Evolutionary conservation across 1,140 invertebrate genomes (phyloP), one percentile per base, ranked within the genome.

Genomic region (Mactra quadrangularis): DNA sequence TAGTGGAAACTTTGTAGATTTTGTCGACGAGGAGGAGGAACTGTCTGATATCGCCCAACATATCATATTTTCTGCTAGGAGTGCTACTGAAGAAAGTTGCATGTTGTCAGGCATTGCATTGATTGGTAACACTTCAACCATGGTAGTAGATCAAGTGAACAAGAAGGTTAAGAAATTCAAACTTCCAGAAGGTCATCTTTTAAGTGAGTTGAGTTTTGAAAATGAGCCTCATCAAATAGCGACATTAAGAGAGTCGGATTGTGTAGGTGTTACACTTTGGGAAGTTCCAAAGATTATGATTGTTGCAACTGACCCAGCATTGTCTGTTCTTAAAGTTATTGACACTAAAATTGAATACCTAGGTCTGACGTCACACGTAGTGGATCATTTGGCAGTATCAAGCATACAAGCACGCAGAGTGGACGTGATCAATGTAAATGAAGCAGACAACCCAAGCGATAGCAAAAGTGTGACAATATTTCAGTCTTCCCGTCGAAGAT

Each of bases 101-200:
- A 72, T 72, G 79, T 29, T 82, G 11, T 82, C 79, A 3, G 59
- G 79, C 0, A 55, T 82, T 31, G 68, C 79, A 0, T 0, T 82
- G 17, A 47, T 64, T 9, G 68, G 66, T 7, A 74, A 70, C 19
- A 64, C 68, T 7, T 53, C 68, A 1, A 38, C 38, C 3, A 31
- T 82, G n/a, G n/a, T 82, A 1, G 68, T 74, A 22, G 79, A 82
- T 33, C 79, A 82, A 35, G 38, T 27, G 25, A 82, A 82, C 59
- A 82, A 53, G 33, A 72, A 74, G 19, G 19, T 78, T n/a, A 82
- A 82, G 57, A 82, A 82, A 53, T 82, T 72, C 25, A 82, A 82
- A 74, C 17, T 82, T n/a, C 79, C 79, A 45, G 79, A 82, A 35
- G 79, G 79, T 27, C 3, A 15, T n/a, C 74, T 82, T 64, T 33